phyloP scores from a whole-genome alignment of 2,888 invertebrate species.

The Leptopilina myrica region DNA sequence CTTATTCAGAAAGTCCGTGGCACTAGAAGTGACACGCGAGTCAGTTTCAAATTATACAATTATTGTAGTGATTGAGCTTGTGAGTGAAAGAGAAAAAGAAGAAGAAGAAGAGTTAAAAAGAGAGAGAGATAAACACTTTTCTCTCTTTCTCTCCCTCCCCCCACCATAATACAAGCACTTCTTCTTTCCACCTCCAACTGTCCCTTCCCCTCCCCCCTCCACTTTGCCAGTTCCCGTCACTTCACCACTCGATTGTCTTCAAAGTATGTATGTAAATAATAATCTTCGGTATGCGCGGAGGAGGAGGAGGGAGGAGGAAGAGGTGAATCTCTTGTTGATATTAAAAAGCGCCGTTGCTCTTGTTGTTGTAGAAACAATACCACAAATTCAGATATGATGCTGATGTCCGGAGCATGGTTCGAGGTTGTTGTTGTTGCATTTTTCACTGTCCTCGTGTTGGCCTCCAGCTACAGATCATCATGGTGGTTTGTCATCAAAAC shows the following conservation, averaged over 20 bases:
- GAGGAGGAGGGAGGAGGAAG: conserved; percentile 32
- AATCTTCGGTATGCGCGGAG: conserved; percentile 39
- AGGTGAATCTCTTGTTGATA: conserved; percentile 31
- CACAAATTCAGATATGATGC: conserved; percentile 60
- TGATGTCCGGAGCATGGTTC: conserved; percentile 68
- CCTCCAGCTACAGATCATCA: conserved; percentile 69
- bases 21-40: conserved; percentile 34
- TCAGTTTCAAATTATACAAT: conserved; percentile 25
- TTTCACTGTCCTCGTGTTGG: conserved; percentile 66
- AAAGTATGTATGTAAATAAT: conserved; percentile 33
- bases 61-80: conserved; percentile 27
- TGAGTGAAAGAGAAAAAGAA: neutral
- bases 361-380: conserved; percentile 46
- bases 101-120: too few species aligned
- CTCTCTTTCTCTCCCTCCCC: neutral
- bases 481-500: conserved; percentile 67
- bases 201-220: neutral
- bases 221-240: neutral
- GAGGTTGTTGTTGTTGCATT: conserved; percentile 68
- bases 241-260: conserved; percentile 10
- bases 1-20: conserved; percentile 20
- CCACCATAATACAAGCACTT: neutral
- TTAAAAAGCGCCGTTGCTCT: conserved; percentile 36
- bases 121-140: neutral
- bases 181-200: neutral